phyloP scores from a whole-genome alignment of 2,888 invertebrate species.

The Torymus tubicola region DNA sequence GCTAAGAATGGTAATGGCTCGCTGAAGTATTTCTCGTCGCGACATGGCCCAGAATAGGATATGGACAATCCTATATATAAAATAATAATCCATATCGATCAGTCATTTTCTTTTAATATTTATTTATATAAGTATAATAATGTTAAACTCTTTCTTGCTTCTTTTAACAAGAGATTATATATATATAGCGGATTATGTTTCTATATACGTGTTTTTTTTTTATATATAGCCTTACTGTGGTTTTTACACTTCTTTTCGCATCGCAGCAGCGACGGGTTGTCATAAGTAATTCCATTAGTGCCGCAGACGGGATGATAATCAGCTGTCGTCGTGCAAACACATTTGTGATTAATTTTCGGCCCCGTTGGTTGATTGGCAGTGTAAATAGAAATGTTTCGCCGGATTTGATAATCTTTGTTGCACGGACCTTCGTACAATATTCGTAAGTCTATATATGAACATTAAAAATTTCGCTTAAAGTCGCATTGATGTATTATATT shows the following conservation, averaged over 20 bases:
- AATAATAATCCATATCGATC: too few relatives aligned
- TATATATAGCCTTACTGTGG: constrained; percentile 3
- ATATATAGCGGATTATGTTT: too few relatives aligned
- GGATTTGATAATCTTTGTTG: too few relatives aligned
- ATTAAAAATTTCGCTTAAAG: too few relatives aligned
- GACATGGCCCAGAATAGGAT: constrained; percentile 10
- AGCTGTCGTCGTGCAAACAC: constrained; percentile 22
- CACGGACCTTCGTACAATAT: too few relatives aligned
- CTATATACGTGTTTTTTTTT: too few relatives aligned
- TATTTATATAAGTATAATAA: background rate
- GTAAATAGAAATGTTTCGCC: too few relatives aligned
- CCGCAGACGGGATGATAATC: constrained; percentile 55
- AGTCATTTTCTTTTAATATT: background rate
- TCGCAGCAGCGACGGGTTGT: constrained; percentile 20
- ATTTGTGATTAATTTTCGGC: constrained; percentile 10
- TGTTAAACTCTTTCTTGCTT: background rate
- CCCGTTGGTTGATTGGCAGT: too few relatives aligned
- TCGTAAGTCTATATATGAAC: too few relatives aligned
- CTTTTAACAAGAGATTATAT: background rate
- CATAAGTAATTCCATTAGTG: constrained; percentile 46
- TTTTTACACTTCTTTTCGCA: constrained; percentile 33
- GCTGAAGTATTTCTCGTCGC: constrained; percentile 31
- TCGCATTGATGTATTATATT: too few relatives aligned
- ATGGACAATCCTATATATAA: constrained; percentile 4
- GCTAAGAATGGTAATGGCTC: constrained; percentile 28